These are phyloP conservation scores for Blennius ocellaris DNA, from an alignment of 2,113 vertebrate species.

Conservation along the genomic window DNA sequence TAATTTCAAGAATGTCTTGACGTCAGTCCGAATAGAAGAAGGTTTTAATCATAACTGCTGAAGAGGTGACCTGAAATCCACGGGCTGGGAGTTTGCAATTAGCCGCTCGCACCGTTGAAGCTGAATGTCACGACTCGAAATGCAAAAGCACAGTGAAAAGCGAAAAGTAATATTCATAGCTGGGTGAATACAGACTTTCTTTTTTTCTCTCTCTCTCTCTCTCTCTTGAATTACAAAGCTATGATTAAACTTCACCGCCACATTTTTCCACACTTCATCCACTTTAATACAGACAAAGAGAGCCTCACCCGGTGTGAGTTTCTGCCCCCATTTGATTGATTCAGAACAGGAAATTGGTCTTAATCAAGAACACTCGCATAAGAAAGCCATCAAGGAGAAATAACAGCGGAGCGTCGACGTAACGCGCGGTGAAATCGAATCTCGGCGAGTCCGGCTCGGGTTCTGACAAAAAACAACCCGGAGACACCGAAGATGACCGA, in stretches of 20 bases:
- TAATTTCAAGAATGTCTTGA: slow-evolving; percentile 69
- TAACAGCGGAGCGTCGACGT: slow-evolving; percentile 36
- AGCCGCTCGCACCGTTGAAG: slow-evolving; percentile 14
- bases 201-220: too few relatives aligned
- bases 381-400: slow-evolving; percentile 49
- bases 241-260: background rate
- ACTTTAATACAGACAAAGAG: slow-evolving; percentile 1
- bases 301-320: slow-evolving; percentile 9
- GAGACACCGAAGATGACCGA: slow-evolving; percentile 50
- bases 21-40: slow-evolving; percentile 52
- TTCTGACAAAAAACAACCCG: slow-evolving; percentile 50
- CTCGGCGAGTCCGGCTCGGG: slow-evolving; percentile 31
- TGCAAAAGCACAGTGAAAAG: background rate
- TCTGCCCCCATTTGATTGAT: slow-evolving; percentile 57
- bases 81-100: slow-evolving; percentile 27
- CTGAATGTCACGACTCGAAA: background rate
- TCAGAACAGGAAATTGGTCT: slow-evolving; percentile 45
- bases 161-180: background rate
- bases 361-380: slow-evolving; percentile 56
- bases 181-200: too few relatives aligned
- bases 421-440: slow-evolving; percentile 52
- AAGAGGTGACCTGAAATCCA: slow-evolving; percentile 40
- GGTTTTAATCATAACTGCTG: slow-evolving; percentile 58
- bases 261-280: background rate
- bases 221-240: too few relatives aligned